These are phyloP conservation scores for Dichetophora obliterata DNA, from an alignment of 2,888 invertebrate genomes.

Conservation along the genomic window DNA sequence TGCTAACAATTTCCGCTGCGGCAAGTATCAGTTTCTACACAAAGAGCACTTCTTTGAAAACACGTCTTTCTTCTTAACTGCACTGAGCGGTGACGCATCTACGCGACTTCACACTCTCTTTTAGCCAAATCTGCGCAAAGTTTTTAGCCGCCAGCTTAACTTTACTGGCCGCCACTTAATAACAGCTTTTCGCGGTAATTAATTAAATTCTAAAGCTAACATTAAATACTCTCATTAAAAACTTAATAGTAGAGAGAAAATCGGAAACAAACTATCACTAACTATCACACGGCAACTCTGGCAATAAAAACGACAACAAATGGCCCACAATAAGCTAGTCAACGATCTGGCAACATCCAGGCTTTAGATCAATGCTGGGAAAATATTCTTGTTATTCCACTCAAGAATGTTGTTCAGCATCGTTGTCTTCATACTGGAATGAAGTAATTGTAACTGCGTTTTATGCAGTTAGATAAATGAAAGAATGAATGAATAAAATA, in stretches of 20 bases:
- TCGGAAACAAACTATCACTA: not conserved
- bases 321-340: constrained; percentile 10
- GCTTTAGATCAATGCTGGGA: constrained; percentile 11
- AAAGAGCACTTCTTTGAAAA: constrained; percentile 2
- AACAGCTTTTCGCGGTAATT: constrained; percentile 6
- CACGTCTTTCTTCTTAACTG: too few species aligned
- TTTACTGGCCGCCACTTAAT: not conserved
- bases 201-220: constrained; percentile 17
- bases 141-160: not conserved
- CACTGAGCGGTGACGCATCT: constrained; percentile 14
- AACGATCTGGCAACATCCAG: constrained; percentile 21
- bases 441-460: constrained; percentile 1
- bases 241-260: not conserved
- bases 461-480: not conserved
- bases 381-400: constrained; percentile 16
- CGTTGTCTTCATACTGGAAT: not conserved
- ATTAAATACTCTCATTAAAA: not conserved
- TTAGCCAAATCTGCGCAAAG: too few species aligned
- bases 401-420: constrained; percentile 8
- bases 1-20: constrained; percentile 12
- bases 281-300: constrained; percentile 16
- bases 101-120: not conserved
- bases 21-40: not conserved
- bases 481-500: constrained; percentile 4
- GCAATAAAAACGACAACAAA: constrained; percentile 19